Evolutionary conservation across 2,113 vertebrate species (phyloP), one percentile per base, ranked within the genome.

Genomic region (Poeciliopsis prolifica): DNA sequence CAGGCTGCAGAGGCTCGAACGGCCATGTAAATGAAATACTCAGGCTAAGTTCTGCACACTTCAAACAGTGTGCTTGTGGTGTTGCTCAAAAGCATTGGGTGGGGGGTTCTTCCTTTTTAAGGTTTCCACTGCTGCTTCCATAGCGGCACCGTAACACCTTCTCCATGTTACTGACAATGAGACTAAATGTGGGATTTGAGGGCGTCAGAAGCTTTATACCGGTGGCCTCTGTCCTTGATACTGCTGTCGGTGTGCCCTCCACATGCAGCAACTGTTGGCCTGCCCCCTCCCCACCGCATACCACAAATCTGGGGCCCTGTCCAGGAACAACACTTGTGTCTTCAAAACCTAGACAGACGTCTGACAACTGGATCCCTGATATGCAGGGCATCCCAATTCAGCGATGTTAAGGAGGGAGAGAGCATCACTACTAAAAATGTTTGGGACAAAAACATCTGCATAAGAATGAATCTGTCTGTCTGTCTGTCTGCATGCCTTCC

Each of bases 321-420:
- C 83, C 88, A 92, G 80, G 85, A 90, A 89, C 82, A 89, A 90
- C 91, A 90, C 85, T 87, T 92, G 86, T 78, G 82, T 84, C 68
- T 85, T 87, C 68, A 86, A 83, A 87, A 85, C 87, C 80, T 74
- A 68, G 33, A 69, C 78, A 82, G 61, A 72, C 68, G 28, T 79
- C 42, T 71, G 76, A 83, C 75, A 87, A 76, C 68, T 42, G 37
- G 65, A 70, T 77, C 69, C 60, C 74, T 79, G 72, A 73, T 3
- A 58, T 28, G 29, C 66, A 61, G 62, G 14, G 66, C 22, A 29
- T 17, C 13, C 65, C 66, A 61, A 61, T 79, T 75, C 65, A 70
- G 35, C 11, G 26, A 35, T 60, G 51, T 54, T 28, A 22, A 28
- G 19, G 72, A 28, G 19, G 72, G n/a, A 48, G 60, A 51, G 58